Conservation (phyloP, 1,140 invertebrate species). For the Phocides pigmalion region DNA sequence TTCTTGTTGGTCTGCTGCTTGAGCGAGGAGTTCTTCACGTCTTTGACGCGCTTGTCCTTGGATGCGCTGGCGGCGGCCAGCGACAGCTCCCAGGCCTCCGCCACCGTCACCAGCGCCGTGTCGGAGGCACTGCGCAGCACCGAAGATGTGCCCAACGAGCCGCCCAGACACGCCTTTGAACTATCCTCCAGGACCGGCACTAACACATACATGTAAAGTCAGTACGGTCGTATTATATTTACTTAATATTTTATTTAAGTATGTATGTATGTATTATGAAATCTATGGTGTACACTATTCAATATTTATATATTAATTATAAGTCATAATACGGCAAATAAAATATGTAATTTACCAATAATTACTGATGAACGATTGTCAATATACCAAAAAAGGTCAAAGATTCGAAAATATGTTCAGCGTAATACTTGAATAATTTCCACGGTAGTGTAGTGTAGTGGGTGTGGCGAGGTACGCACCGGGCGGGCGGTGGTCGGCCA, state of each 20-base stretch:
- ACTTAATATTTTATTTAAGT: no score
- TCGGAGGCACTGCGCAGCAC: slow-evolving; percentile 67
- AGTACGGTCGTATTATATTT: no score
- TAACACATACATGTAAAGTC: slow-evolving; percentile 22
- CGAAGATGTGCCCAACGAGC: slow-evolving; percentile 35
- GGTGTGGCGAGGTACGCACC: slow-evolving; percentile 51
- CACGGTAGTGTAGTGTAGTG: not conserved
- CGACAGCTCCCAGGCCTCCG: slow-evolving; percentile 85
- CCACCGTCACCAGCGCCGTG: slow-evolving; percentile 69
- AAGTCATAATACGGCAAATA: no score
- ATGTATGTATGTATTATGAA: no score
- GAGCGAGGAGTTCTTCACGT: slow-evolving; percentile 86
- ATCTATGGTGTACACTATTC: no score
- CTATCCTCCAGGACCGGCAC: slow-evolving; percentile 61
- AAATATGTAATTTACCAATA: no score
- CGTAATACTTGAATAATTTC: no score
- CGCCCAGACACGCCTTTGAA: slow-evolving; percentile 21
- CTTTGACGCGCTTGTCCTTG: slow-evolving; percentile 92
- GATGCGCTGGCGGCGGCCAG: slow-evolving; percentile 92
- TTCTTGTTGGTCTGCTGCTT: slow-evolving; percentile 74
- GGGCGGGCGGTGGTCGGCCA: slow-evolving; percentile 81
- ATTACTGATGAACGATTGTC: no score
- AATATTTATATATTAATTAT: no score
- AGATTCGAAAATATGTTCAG: no score
- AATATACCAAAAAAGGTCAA: no score